Conservation (phyloP, 2,888 invertebrate species). For the Drosophila eohydei region DNA sequence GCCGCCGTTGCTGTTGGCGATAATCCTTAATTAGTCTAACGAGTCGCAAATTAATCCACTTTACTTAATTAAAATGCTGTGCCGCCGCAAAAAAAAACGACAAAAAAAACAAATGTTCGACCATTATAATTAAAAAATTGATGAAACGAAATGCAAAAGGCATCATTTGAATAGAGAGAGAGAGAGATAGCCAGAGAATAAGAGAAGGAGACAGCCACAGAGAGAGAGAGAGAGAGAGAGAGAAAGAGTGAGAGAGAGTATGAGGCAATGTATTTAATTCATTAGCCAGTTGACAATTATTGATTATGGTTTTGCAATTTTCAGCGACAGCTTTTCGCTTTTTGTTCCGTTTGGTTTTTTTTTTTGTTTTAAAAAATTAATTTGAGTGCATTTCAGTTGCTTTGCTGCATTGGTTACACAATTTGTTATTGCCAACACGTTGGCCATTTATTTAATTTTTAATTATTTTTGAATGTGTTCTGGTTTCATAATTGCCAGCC, state of each 20-base stretch:
- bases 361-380: conserved; percentile 37
- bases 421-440: conserved; percentile 42
- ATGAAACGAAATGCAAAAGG: conserved; percentile 15
- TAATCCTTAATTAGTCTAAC: conserved; percentile 84
- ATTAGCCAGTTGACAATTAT: conserved; percentile 81
- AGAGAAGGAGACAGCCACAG: not conserved
- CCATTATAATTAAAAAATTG: conserved; percentile 61
- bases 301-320: conserved; percentile 68
- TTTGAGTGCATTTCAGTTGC: conserved; percentile 53
- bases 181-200: not conserved
- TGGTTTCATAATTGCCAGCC: conserved; percentile 62
- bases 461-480: conserved; percentile 73
- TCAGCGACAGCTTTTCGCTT: conserved; percentile 25
- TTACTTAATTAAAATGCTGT: conserved; percentile 83
- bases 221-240: not conserved
- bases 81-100: conserved; percentile 30
- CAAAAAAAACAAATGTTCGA: conserved; percentile 20
- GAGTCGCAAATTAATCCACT: conserved; percentile 84
- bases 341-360: not conserved
- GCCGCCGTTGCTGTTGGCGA: conserved; percentile 50
- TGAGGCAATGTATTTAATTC: conserved; percentile 72
- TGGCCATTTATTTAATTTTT: conserved; percentile 65
- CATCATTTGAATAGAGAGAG: conserved; percentile 3
- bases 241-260: not conserved
- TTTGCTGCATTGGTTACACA: conserved; percentile 60